Base-by-base conservation (phyloP, 2,888 invertebrate species). In the Lasioglossum malachurum region DNA sequence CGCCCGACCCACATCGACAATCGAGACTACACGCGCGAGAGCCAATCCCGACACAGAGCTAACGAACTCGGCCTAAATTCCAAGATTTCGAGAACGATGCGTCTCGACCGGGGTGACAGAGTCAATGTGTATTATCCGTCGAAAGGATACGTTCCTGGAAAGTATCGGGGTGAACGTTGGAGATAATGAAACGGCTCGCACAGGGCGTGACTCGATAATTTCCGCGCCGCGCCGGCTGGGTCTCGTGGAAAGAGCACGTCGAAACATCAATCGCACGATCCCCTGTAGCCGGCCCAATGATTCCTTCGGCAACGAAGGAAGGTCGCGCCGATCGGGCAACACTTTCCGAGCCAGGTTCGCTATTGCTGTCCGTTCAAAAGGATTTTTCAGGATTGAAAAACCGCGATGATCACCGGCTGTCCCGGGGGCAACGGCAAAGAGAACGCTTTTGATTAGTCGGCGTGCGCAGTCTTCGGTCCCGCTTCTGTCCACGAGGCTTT, bases 381-480 rank as follows among this genome's bases (percentile, higher is more conserved):
- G 8, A 14, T 12, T n/a, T 53, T 1, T 1, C 16, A 19, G 49
- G 69, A 78, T 78, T 78, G 53, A 69, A 78, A 78, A 53, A 23
- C 38, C 77, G 49, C 77, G 67, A 64, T 64, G 77, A 35, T 49
- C 14, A 14, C 46, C 67, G 67, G 19, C n/a, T 78, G 23, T 57
- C 12, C 10, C 49, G 49, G 12, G 31, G 71, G 38, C 49, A n/a
- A n/a, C 38, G 35, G 31, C 19, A 69, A 53, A 78, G 77, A 38
- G 69, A 38, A 53, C 53, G 69, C 35, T 41, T 49, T 71, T 49
- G 44, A 78, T 71, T 83, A 76, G 64, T 73, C 69, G 69, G 38
- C 64, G 64, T 35, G 31, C 35, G 46, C 35, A 5, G 69, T 78
- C 71, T 57, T 73, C 57, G 19, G 23, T 46, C 27, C 27, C n/a